These are phyloP conservation scores for Choloepus hoffmanni DNA, from an alignment of 2,113 vertebrate species.

Conservation along the genomic window DNA sequence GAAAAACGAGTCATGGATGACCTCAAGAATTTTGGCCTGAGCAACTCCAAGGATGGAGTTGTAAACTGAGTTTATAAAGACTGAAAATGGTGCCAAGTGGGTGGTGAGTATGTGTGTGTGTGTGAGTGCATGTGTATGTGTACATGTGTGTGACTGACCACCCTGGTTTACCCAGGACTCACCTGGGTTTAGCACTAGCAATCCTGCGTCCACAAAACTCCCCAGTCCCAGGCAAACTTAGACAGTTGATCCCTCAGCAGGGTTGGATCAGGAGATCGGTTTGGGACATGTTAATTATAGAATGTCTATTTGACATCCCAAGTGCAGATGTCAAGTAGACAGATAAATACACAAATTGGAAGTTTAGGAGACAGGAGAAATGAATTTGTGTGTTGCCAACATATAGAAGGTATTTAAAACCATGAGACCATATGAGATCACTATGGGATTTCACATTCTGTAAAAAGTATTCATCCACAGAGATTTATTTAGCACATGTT, in stretches of 20 bases:
- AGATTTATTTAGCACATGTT: not conserved
- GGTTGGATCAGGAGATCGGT: not conserved
- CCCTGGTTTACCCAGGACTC: not conserved
- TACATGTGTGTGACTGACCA: not conserved
- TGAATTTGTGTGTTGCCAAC: not conserved
- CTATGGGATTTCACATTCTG: not conserved
- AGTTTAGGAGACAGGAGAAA: not conserved
- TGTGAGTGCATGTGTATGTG: not conserved
- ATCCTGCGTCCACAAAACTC: not conserved
- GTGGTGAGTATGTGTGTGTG: not conserved
- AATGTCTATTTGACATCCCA: not conserved
- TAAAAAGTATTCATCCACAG: not conserved
- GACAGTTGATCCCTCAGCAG: not conserved
- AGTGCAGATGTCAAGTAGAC: not conserved
- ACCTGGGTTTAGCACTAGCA: not conserved
- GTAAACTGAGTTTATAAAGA: not conserved
- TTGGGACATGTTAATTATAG: not conserved
- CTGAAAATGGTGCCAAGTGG: not conserved
- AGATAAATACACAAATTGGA: not conserved
- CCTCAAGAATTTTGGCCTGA: not conserved
- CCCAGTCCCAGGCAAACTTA: not conserved
- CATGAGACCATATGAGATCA: not conserved
- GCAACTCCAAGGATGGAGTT: not conserved
- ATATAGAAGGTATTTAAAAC: not conserved
- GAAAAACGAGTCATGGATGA: not conserved